Evolutionary conservation across 2,113 vertebrate species (phyloP).

Genomic region (Rhea americana): DNA sequence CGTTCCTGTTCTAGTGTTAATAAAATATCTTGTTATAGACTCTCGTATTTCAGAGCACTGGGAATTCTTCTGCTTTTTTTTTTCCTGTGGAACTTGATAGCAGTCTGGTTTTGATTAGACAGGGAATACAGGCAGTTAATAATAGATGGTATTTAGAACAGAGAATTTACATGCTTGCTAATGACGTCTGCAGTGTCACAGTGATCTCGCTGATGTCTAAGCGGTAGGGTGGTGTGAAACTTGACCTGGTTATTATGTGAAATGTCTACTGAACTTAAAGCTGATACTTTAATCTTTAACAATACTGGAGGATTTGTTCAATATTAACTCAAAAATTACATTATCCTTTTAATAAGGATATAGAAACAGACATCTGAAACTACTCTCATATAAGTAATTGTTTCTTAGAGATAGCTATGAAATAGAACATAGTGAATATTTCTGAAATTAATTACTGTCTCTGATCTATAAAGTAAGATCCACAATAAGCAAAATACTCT

Average conservation of each 20-base stretch:
- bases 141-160: conserved; percentile 58
- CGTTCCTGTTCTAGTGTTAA: conserved; percentile 21
- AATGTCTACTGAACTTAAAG: background rate
- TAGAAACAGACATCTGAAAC: background rate
- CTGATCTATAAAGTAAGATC: background rate
- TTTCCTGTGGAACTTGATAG: conserved; percentile 45
- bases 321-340: background rate
- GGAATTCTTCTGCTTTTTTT: conserved; percentile 37
- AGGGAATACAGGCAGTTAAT: conserved; percentile 51
- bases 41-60: conserved; percentile 36
- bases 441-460: background rate
- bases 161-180: conserved; percentile 42
- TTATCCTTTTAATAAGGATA: background rate
- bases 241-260: conserved; percentile 25
- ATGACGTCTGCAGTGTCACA: background rate
- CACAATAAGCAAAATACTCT: background rate
- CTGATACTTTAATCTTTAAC: background rate
- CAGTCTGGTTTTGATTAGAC: conserved; percentile 61
- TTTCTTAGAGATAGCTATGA: background rate
- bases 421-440: background rate
- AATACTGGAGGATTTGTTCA: background rate
- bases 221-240: background rate
- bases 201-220: background rate
- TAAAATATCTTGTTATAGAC: conserved; percentile 48
- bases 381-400: background rate